These are phyloP conservation scores for Saccostrea glomerata DNA, from an alignment of 1,140 invertebrate species.

Conservation along the genomic window DNA sequence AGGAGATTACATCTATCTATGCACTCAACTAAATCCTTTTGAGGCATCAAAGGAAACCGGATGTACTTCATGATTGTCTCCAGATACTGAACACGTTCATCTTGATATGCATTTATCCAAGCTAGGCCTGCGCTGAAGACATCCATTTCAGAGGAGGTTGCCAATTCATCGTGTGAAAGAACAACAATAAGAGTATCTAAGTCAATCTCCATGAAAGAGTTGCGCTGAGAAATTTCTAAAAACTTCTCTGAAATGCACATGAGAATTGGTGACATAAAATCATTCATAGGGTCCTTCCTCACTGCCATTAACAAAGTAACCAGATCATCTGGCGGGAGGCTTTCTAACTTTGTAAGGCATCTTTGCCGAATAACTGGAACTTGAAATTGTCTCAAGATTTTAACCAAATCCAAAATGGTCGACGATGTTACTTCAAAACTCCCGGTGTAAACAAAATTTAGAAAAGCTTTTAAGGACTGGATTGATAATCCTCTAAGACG, in stretches of 20 bases:
- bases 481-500: not conserved
- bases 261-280: not conserved
- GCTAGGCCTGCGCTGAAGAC: conserved; percentile 27
- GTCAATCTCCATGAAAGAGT: conserved; percentile 25
- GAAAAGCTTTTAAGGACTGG: conserved; percentile 14
- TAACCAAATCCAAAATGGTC: conserved; percentile 19
- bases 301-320: conserved; percentile 12
- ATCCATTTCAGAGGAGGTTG: conserved; percentile 10
- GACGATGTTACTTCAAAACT: not conserved
- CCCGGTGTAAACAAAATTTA: conserved; percentile 35
- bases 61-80: conserved; percentile 40
- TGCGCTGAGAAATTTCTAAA: not conserved
- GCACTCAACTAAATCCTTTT: not conserved
- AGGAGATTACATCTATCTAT: conserved; percentile 16
- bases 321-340: not conserved
- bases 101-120: conserved; percentile 3
- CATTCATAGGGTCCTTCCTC: conserved; percentile 1
- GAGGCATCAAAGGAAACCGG: conserved; percentile 47
- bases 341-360: not conserved
- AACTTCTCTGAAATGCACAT: conserved; percentile 15
- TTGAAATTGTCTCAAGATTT: conserved; percentile 17
- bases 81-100: not conserved
- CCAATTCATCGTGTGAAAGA: conserved; percentile 38
- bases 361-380: conserved; percentile 17
- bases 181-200: conserved; percentile 38